phyloP scores from a whole-genome alignment of 2,888 invertebrate species.

The Xestia rhomboidea region DNA sequence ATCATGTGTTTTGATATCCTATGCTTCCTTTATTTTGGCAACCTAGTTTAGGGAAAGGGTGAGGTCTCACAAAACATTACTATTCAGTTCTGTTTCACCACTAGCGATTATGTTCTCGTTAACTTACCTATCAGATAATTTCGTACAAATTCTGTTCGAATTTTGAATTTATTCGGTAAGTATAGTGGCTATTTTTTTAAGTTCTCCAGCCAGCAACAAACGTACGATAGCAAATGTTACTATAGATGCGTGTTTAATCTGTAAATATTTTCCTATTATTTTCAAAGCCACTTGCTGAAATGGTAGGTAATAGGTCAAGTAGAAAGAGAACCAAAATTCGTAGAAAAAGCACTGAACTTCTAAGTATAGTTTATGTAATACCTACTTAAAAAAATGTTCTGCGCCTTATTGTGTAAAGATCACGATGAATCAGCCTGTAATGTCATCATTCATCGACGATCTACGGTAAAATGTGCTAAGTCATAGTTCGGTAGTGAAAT shows the following conservation, averaged over 20 bases:
- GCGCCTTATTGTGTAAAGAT: conserved; percentile 34
- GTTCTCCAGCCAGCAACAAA: background rate
- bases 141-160: no score
- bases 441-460: conserved; percentile 17
- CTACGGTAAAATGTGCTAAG: conserved; percentile 14
- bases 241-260: background rate
- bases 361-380: conserved; percentile 27
- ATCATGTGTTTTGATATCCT: no score
- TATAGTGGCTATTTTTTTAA: no score
- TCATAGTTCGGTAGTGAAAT: conserved; percentile 11
- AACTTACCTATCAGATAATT: no score
- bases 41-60: no score
- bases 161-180: no score
- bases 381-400: background rate
- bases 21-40: no score
- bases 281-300: background rate
- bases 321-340: background rate
- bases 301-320: background rate
- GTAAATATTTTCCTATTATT: background rate
- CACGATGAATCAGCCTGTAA: conserved; percentile 28
- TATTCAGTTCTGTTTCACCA: no score
- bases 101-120: no score
- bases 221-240: no score
- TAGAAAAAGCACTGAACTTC: conserved; percentile 3
- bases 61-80: no score